Percentiles rank a stretch among this genome's conserved stretches.
phyloP scores from a whole-genome alignment of 1,140 invertebrate genomes.

The Drosophila watanabei region DNA sequence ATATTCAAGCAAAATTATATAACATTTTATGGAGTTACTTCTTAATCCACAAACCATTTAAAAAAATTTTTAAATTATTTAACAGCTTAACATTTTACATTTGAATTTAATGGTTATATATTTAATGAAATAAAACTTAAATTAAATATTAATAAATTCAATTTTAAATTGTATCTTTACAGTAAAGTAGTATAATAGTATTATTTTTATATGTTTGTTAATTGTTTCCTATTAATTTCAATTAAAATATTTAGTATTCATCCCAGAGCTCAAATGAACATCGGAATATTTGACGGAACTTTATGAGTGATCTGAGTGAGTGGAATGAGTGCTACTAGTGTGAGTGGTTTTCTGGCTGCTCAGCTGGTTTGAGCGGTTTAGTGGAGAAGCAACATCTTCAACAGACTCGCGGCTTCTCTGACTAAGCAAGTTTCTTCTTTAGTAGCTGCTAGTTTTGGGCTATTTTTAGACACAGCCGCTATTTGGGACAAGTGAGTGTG shows the following conservation, averaged over 20 bases:
- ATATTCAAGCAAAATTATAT: too few relatives aligned
- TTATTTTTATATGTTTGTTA: neutral
- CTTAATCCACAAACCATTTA: too few relatives aligned
- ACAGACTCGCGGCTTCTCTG: constrained; percentile 16
- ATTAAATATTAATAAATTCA: too few relatives aligned
- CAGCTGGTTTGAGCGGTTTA: neutral
- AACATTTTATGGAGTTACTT: too few relatives aligned
- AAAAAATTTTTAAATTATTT: too few relatives aligned
- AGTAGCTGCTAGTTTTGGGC: constrained; percentile 13
- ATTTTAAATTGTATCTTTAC: too few relatives aligned
- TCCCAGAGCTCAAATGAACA: neutral
- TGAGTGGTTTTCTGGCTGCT: constrained; percentile 36
- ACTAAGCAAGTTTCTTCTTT: constrained; percentile 36
- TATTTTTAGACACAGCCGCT: constrained; percentile 45
- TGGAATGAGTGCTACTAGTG: neutral
- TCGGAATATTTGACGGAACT: constrained; percentile 5
- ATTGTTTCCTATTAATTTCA: neutral
- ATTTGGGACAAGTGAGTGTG: constrained; percentile 1
- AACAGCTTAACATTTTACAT: too few relatives aligned
- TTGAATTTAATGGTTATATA: too few relatives aligned
- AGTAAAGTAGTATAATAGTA: too few relatives aligned
- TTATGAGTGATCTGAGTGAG: too few relatives aligned
- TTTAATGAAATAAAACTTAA: too few relatives aligned
- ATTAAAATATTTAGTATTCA: neutral
- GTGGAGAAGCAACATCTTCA: constrained; percentile 12